These are phyloP conservation scores for Mugil cephalus DNA, from an alignment of 2,113 vertebrate genomes.

Conservation along the genomic window DNA sequence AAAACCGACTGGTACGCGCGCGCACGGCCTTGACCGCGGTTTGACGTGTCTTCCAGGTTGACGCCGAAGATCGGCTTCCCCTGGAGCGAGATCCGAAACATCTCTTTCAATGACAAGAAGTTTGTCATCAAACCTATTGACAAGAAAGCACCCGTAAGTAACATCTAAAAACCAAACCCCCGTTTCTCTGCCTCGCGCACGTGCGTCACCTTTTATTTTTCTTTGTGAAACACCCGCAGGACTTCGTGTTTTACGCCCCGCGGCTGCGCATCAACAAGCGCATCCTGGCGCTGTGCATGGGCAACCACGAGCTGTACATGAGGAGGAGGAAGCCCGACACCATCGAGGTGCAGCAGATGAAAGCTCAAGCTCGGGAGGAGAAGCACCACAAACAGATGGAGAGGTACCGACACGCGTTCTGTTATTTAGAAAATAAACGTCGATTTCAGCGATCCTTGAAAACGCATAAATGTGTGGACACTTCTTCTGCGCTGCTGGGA, in stretches of 20 bases:
- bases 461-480: background rate
- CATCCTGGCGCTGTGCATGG: constrained; percentile 97
- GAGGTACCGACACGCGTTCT: constrained; percentile 81
- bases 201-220: background rate
- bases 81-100: constrained; percentile 99
- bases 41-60: constrained; percentile 85
- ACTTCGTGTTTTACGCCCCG: constrained; percentile 98
- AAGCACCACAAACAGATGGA: constrained; percentile 99
- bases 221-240: constrained; percentile 75
- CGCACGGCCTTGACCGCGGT: too few species aligned
- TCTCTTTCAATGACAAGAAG: constrained; percentile 99
- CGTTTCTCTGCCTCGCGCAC: background rate
- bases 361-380: constrained; percentile 97
- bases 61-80: constrained; percentile 99
- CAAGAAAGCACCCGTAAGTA: constrained; percentile 96
- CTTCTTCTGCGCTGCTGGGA: background rate
- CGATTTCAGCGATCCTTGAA: background rate
- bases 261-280: constrained; percentile 98
- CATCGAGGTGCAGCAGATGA: constrained; percentile 99
- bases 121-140: constrained; percentile 99
- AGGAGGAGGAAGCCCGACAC: constrained; percentile 97
- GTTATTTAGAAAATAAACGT: too few species aligned
- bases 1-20: background rate
- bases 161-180: background rate
- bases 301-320: constrained; percentile 99